Evolutionary conservation across 1,140 invertebrate species (phyloP), one percentile per base, ranked within the genome.

Genomic region (Platyura marginata): DNA sequence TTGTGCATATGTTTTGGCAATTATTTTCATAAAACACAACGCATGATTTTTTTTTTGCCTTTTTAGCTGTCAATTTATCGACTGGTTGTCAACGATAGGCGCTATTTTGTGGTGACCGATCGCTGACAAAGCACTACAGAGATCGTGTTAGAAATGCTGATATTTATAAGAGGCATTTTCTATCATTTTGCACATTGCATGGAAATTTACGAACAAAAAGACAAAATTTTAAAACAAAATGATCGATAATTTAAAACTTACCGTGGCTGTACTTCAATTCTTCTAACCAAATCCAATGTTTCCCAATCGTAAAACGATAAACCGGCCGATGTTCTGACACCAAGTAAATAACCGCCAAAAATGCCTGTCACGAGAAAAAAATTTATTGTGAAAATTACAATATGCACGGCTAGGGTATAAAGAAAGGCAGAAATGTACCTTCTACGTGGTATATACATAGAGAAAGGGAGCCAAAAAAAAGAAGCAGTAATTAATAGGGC

Each of bases 281-380:
- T 74, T 46, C 96, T 73, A 10, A 99, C 71, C 2, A 99, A 66
- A 47, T 92, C 87, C 23, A 91, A 63, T 3, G 77, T 79, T 50
- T 99, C 93, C 96, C 96, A 98, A 56, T 98, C 95, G 55, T 94
- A 98, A 59, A 99, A 96, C 1, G 71, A 71, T 42, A 98, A 69
- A 1, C 92, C 92, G 40, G 86, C 86, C 2, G 86, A 80, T 0
- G 93, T 97, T 49, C 86, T 84, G 1, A 97, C 90, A 10, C 94
- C 93, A 20, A 99, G 67, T 62, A 98, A 74, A 61, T 75, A 81
- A 6, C 96, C 96, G 41, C 94, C 95, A 64, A 90, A 96, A 41
- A 99, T 97, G 42, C 80, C 90, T 29, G 13, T 13, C 6, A 13
- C 6, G 6, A 29, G 13, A 85, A 48, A 3, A 61, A 59, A 44